These are phyloP conservation scores for Malacosoma neustria DNA, from an alignment of 2,888 invertebrate species.

Conservation along the genomic window DNA sequence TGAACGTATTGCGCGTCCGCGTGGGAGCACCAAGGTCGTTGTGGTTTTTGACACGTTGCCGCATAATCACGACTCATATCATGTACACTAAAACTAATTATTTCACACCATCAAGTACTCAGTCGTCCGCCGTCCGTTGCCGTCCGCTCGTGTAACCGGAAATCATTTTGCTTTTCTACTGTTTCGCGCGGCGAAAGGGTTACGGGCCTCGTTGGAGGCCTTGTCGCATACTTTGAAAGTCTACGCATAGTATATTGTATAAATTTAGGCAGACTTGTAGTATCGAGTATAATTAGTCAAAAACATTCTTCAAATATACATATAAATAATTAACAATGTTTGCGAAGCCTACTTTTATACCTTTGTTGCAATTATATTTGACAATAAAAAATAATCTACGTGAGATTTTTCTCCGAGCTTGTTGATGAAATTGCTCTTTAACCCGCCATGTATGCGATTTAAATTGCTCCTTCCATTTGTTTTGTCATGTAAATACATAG, in stretches of 20 bases:
- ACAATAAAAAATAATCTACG: not conserved
- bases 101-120: constrained; percentile 34
- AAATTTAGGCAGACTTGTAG: not conserved
- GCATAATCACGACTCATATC: constrained; percentile 44
- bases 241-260: not conserved
- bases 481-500: not conserved
- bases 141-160: constrained; percentile 39
- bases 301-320: not conserved
- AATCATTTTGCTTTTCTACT: constrained; percentile 53
- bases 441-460: not conserved
- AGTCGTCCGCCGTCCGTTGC: constrained; percentile 16
- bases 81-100: constrained; percentile 35
- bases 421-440: not conserved
- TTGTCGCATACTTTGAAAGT: constrained; percentile 20
- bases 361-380: too few species aligned
- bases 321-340: too few species aligned
- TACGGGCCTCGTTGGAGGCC: constrained; percentile 40
- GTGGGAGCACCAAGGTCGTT: constrained; percentile 70
- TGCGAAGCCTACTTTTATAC: too few species aligned
- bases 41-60: constrained; percentile 69
- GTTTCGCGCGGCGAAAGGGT: constrained; percentile 43
- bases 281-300: not conserved
- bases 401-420: not conserved
- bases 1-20: constrained; percentile 66
- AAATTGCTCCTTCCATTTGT: not conserved